These are phyloP conservation scores for Hanleya hanleyi DNA, from an alignment of 2,888 invertebrate genomes.

Conservation along the genomic window DNA sequence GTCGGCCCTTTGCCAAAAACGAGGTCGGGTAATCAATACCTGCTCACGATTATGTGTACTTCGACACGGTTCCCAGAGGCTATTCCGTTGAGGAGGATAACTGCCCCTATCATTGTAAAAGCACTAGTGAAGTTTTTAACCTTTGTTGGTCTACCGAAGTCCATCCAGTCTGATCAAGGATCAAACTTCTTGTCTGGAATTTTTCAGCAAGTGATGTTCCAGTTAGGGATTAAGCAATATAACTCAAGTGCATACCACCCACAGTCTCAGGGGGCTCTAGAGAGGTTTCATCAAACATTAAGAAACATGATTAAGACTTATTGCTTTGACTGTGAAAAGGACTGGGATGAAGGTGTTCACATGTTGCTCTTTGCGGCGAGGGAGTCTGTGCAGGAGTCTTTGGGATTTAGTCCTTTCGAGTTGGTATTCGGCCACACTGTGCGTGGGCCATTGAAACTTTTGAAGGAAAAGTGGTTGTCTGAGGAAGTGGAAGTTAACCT, in stretches of 20 bases:
- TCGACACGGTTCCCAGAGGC: constrained; percentile 21
- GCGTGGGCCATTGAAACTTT: neutral
- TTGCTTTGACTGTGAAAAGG: neutral
- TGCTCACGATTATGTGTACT: constrained; percentile 24
- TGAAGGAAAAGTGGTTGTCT: neutral
- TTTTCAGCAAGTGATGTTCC: constrained; percentile 10
- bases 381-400: constrained; percentile 17
- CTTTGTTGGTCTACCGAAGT: constrained; percentile 11
- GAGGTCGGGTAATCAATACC: constrained; percentile 13
- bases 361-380: constrained; percentile 6
- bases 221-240: constrained; percentile 17
- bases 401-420: neutral
- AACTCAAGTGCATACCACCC: constrained; percentile 21
- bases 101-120: neutral
- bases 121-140: constrained; percentile 10
- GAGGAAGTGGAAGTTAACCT: neutral
- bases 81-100: constrained; percentile 17
- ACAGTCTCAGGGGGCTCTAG: constrained; percentile 21
- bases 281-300: too few relatives aligned
- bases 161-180: constrained; percentile 19
- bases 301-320: constrained; percentile 3
- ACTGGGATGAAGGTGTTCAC: neutral
- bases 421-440: neutral
- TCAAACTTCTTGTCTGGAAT: constrained; percentile 17
- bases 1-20: constrained; percentile 23